These are phyloP conservation scores for Ptyas mucosa DNA, from an alignment of 2,113 vertebrate species.

Conservation along the genomic window DNA sequence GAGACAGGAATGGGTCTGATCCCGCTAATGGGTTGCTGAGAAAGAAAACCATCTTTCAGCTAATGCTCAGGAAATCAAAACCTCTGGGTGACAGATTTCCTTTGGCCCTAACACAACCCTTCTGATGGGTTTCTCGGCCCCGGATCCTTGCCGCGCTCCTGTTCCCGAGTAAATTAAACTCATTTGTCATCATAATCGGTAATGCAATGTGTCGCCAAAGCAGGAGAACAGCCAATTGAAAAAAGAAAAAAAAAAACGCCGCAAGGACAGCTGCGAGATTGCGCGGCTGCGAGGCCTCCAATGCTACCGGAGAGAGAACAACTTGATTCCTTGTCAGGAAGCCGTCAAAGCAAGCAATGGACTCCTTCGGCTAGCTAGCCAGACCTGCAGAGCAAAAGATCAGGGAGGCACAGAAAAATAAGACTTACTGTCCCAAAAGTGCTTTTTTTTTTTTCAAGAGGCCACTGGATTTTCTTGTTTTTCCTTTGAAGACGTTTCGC, in stretches of 20 bases:
- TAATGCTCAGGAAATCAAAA: conserved; percentile 32
- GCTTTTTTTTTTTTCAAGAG: too few relatives aligned
- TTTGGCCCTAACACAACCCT: conserved; percentile 25
- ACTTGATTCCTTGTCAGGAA: neutral
- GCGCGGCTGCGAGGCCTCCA: neutral
- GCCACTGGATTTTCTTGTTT: too few relatives aligned
- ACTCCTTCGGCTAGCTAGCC: neutral
- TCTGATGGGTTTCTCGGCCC: conserved; percentile 35
- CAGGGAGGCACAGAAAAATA: neutral
- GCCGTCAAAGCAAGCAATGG: neutral
- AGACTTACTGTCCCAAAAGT: neutral
- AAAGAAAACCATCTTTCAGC: conserved; percentile 13
- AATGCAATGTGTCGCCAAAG: conserved; percentile 49
- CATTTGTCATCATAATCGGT: conserved; percentile 69
- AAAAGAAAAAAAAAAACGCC: neutral
- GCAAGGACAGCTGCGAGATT: neutral
- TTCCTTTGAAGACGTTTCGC: too few relatives aligned
- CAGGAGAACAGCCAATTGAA: conserved; percentile 26
- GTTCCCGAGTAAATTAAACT: conserved; percentile 63
- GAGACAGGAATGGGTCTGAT: neutral
- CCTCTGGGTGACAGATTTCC: conserved; percentile 32
- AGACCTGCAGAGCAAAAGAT: neutral
- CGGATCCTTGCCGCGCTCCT: conserved; percentile 50
- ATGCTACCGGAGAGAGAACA: neutral
- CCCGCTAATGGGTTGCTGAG: conserved; percentile 2